Evolutionary conservation across 92 coral and sea anemone species (phyloP).

Genomic region (Phymanthus crucifer): DNA sequence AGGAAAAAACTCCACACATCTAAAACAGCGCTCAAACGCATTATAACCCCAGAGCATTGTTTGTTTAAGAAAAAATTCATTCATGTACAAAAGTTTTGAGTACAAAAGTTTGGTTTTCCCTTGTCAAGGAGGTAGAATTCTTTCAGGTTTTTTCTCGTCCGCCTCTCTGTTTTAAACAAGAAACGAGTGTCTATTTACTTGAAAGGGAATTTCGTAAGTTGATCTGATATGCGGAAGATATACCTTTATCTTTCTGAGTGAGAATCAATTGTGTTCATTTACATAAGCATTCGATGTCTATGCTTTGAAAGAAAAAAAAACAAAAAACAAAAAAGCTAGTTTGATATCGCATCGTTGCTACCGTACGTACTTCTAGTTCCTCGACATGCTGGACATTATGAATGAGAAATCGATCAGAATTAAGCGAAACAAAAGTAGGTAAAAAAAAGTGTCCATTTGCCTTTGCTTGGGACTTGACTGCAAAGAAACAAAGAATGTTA

Average conservation of each 20-base stretch:
- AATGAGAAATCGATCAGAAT: background rate
- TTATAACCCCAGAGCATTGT: background rate
- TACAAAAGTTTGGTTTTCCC: background rate
- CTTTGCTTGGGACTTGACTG: background rate
- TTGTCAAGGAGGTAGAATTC: background rate
- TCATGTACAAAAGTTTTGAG: background rate
- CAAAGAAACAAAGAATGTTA: background rate
- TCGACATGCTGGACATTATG: background rate
- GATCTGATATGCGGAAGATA: slow-evolving; percentile 1
- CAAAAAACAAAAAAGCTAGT: background rate
- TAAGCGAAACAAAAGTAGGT: background rate
- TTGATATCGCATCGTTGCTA: background rate
- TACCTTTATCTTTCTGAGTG: background rate
- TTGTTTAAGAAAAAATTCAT: background rate
- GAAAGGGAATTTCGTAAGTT: background rate
- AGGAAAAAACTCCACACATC: background rate
- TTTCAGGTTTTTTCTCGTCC: background rate
- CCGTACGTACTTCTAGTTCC: background rate
- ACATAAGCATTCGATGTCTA: slow-evolving; percentile 5
- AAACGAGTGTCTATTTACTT: slow-evolving; percentile 7
- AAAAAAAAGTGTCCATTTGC: background rate
- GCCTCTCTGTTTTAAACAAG: background rate
- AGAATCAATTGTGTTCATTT: background rate
- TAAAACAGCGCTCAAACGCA: background rate
- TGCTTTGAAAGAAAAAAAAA: background rate